phyloP scores from a whole-genome alignment of 2,888 invertebrate species.

The Cistogaster globosa region DNA sequence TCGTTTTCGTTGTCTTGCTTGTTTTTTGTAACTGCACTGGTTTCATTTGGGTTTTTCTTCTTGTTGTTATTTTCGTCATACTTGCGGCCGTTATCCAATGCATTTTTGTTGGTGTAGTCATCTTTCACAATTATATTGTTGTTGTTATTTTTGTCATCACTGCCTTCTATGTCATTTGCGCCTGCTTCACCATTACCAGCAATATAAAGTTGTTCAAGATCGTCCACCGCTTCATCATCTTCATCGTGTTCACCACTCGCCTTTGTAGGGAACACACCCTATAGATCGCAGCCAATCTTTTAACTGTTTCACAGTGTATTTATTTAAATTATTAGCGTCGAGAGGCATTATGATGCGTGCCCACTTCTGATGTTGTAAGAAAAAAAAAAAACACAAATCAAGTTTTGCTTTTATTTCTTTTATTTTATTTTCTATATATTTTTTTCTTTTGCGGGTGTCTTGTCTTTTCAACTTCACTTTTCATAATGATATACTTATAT shows the following conservation, averaged over 20 bases:
- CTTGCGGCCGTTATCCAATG: slow-evolving; percentile 3
- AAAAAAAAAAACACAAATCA: too few relatives aligned
- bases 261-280: background rate
- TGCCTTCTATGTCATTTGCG: background rate
- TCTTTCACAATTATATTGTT: background rate
- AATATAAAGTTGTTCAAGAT: background rate
- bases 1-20: slow-evolving; percentile 9
- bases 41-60: background rate
- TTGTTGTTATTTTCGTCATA: background rate
- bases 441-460: too few relatives aligned
- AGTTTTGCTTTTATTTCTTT: too few relatives aligned
- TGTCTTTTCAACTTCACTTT: too few relatives aligned
- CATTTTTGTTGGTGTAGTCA: slow-evolving; percentile 6
- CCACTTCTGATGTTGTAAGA: slow-evolving; percentile 38
- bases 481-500: too few relatives aligned
- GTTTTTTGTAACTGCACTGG: background rate
- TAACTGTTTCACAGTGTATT: slow-evolving; percentile 1
- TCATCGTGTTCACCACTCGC: slow-evolving; percentile 1
- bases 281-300: slow-evolving; percentile 39
- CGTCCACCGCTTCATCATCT: slow-evolving; percentile 14
- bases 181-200: background rate
- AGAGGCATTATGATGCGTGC: slow-evolving; percentile 11
- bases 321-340: slow-evolving; percentile 2
- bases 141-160: background rate
- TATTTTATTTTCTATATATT: too few relatives aligned